These are phyloP conservation scores for Acanthis flammea DNA, from an alignment of 2,797 vertebrate species.

Conservation along the genomic window DNA sequence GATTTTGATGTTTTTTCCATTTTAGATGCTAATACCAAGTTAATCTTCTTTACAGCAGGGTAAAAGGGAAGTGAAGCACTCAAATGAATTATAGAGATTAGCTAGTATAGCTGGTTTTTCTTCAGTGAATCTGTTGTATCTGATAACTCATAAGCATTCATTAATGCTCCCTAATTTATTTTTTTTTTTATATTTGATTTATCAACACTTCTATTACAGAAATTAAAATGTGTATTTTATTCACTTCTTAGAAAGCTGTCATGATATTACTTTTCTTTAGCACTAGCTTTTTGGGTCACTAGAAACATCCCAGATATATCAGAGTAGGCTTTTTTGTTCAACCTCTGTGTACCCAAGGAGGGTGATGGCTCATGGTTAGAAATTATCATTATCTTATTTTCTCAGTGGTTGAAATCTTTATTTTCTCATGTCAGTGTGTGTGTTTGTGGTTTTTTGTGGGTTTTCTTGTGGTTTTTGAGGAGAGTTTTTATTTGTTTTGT, in stretches of 20 bases:
- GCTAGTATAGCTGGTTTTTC: neutral
- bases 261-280: neutral
- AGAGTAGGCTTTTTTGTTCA: neutral
- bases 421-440: neutral
- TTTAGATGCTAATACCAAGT: neutral
- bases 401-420: neutral
- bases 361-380: neutral
- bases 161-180: neutral
- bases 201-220: neutral
- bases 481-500: neutral
- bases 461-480: neutral
- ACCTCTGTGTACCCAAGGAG: neutral
- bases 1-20: neutral
- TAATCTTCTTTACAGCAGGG: neutral
- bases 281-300: neutral
- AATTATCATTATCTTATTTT: neutral
- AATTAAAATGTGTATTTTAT: neutral
- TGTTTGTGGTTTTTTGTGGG: accelerated
- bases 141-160: neutral
- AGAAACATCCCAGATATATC: neutral
- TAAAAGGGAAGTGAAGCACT: conserved; percentile 13
- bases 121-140: neutral
- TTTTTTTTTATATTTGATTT: neutral
- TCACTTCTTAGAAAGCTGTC: neutral
- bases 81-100: conserved; percentile 7